Percentiles rank a stretch among this genome's conserved stretches.
Conservation (phyloP, 2,888 invertebrate species). For the Caenorhabditis sp. region DNA sequence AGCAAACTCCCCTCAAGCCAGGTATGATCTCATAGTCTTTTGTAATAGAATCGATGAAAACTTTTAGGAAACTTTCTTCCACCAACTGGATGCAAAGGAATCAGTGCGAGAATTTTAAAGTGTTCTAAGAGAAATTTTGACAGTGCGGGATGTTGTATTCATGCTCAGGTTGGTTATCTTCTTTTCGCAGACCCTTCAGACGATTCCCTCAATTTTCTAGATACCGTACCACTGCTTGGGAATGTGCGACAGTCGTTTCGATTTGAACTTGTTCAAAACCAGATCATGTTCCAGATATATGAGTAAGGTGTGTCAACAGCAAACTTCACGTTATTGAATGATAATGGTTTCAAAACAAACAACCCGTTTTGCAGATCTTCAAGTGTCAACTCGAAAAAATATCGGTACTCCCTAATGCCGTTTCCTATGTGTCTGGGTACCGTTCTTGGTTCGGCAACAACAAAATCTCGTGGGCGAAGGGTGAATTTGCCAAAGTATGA, state of each 20-base stretch:
- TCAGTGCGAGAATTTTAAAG: constrained; percentile 58
- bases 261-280: background rate
- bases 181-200: background rate
- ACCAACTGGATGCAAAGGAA: constrained; percentile 55
- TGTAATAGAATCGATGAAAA: too few species aligned
- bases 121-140: constrained; percentile 50
- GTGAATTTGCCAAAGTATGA: constrained; percentile 39
- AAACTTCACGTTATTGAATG: too few species aligned
- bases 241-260: constrained; percentile 56
- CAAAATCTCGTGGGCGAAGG: constrained; percentile 38
- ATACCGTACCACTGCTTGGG: constrained; percentile 64
- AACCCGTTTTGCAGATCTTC: constrained; percentile 41
- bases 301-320: background rate
- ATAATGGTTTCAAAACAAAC: too few species aligned
- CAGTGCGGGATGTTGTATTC: constrained; percentile 62
- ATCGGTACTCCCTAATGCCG: too few species aligned
- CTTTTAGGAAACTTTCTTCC: too few species aligned
- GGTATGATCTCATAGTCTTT: constrained; percentile 21
- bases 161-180: constrained; percentile 34
- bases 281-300: background rate
- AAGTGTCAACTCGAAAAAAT: constrained; percentile 58
- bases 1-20: constrained; percentile 10
- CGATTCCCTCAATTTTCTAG: constrained; percentile 27
- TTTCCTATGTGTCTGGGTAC: too few species aligned
- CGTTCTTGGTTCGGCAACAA: too few species aligned